phyloP scores from a whole-genome alignment of 2,113 vertebrate species.

The Archilochus colubris region DNA sequence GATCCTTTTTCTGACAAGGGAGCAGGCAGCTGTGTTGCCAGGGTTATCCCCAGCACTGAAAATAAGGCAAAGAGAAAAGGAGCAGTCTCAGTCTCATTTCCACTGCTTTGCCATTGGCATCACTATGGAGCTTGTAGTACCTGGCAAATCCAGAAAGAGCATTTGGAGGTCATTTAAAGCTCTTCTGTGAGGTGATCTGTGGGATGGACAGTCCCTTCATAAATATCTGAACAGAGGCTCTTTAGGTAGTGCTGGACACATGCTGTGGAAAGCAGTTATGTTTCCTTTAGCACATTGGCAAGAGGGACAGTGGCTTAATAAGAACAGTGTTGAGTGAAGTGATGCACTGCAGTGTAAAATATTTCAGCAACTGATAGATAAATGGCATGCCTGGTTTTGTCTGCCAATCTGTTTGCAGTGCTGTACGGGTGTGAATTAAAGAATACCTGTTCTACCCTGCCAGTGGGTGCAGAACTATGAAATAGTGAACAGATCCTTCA shows the following conservation, averaged over 20 bases:
- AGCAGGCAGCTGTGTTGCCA: not conserved
- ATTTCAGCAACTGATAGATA: slow-evolving; percentile 17
- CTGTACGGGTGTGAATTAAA: not conserved
- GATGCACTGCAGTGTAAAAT: not conserved
- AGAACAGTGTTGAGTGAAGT: slow-evolving; percentile 19
- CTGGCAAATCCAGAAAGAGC: not conserved
- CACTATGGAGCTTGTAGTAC: not conserved
- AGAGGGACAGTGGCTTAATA: not conserved
- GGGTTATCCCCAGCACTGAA: not conserved
- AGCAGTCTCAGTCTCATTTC: not conserved
- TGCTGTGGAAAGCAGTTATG: not conserved
- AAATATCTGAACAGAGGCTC: not conserved
- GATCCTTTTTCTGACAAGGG: not conserved
- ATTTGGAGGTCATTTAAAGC: not conserved
- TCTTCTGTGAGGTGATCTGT: fast-evolving
- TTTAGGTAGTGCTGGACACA: not conserved
- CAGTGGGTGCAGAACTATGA: not conserved
- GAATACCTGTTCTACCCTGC: slow-evolving; percentile 5
- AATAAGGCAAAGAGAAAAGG: not conserved
- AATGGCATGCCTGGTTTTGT: slow-evolving; percentile 25
- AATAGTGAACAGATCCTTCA: not conserved
- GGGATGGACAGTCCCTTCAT: not conserved
- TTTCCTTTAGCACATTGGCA: not conserved
- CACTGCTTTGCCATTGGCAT: not conserved
- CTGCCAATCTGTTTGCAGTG: not conserved